Evolutionary conservation across 2,797 vertebrate species (phyloP).

Genomic region (Leptatherina wallacei): DNA sequence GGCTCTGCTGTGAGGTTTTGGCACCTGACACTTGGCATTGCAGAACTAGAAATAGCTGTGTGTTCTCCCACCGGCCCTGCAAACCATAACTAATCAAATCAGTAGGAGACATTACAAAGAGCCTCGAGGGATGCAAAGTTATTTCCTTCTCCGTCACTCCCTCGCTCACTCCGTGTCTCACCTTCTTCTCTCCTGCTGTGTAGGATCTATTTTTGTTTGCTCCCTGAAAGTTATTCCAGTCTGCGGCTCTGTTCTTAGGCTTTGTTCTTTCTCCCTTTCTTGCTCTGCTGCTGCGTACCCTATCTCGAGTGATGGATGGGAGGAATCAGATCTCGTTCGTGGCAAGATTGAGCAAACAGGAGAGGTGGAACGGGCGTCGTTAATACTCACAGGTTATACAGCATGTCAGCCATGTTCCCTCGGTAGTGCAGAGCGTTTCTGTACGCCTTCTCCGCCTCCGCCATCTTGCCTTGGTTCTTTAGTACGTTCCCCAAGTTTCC

Average conservation of each 20-base stretch:
- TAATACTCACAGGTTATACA: constrained; percentile 98
- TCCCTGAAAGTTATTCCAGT: constrained; percentile 24
- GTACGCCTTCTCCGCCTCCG: constrained; percentile 95
- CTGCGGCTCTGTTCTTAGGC: constrained; percentile 15
- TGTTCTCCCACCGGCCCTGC: constrained; percentile 40
- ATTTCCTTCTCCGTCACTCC: constrained; percentile 34
- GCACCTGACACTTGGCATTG: constrained; percentile 48
- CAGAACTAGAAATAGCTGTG: constrained; percentile 49
- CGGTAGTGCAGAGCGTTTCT: constrained; percentile 97
- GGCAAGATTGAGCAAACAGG: constrained; percentile 34
- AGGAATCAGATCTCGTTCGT: constrained; percentile 24
- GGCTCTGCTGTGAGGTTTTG: constrained; percentile 39
- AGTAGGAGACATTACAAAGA: constrained; percentile 53
- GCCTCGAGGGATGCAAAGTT: constrained; percentile 47
- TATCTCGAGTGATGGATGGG: constrained; percentile 40
- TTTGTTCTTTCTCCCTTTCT: constrained; percentile 18
- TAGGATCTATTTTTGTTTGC: constrained; percentile 52
- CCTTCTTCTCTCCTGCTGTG: constrained; percentile 15
- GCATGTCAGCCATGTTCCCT: constrained; percentile 99
- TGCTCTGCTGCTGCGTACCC: constrained; percentile 15
- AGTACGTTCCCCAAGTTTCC: constrained; percentile 96
- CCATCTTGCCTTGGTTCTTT: constrained; percentile 95
- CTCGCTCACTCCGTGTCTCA: constrained; percentile 17
- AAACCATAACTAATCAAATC: constrained; percentile 69
- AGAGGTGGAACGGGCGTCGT: constrained; percentile 54